A percentile compares a stretch with the other conserved stretches of the same genome.
These are phyloP conservation scores for Apistogramma diplotaenia DNA, from an alignment of 2,113 vertebrate species.

Conservation along the genomic window DNA sequence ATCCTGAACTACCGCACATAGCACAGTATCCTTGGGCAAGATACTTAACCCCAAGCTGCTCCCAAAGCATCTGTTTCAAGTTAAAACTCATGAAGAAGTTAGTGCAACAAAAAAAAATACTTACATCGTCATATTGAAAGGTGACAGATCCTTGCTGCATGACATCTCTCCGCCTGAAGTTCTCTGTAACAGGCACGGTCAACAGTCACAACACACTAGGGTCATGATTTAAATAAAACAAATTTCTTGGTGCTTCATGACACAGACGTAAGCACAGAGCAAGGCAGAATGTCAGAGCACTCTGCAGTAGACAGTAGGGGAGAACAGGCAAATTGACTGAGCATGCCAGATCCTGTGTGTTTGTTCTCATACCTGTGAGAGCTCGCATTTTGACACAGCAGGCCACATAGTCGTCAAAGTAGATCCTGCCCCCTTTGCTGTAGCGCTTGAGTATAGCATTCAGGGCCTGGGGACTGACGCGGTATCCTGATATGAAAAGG, in stretches of 20 bases:
- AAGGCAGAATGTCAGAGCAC: not conserved
- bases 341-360: not conserved
- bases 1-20: too few species aligned
- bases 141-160: conserved; percentile 85
- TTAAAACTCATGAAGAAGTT: too few species aligned
- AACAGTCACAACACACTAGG: not conserved
- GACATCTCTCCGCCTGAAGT: conserved; percentile 84
- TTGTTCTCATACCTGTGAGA: conserved; percentile 80
- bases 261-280: not conserved
- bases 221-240: not conserved
- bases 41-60: too few species aligned
- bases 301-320: not conserved
- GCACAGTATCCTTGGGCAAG: too few species aligned
- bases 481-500: conserved; percentile 75
- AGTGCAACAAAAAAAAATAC: conserved; percentile 12
- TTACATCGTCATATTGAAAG: conserved; percentile 89
- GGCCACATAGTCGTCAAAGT: conserved; percentile 92
- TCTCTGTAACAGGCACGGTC: conserved; percentile 72
- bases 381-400: conserved; percentile 87
- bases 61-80: too few species aligned
- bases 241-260: not conserved
- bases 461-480: conserved; percentile 81
- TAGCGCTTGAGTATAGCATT: conserved; percentile 84
- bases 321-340: not conserved
- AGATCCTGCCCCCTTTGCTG: conserved; percentile 84